phyloP scores from a whole-genome alignment of 2,888 invertebrate genomes.

The Lycaena phlaeas region DNA sequence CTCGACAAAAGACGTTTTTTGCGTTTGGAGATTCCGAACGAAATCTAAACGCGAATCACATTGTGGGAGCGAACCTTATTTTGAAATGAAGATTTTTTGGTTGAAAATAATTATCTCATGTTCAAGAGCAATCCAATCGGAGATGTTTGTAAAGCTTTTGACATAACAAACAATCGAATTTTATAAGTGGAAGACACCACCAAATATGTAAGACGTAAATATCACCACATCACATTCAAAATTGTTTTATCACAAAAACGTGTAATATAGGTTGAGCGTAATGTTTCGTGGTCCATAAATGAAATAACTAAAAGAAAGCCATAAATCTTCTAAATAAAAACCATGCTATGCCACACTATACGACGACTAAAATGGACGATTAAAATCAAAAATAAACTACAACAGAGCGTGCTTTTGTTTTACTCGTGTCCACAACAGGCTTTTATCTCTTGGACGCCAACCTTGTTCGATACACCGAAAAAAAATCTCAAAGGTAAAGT shows the following conservation, averaged over 20 bases:
- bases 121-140: background rate
- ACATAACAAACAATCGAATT: background rate
- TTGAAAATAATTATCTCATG: conserved; percentile 17
- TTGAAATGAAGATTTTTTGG: conserved; percentile 23
- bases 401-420: conserved; percentile 57
- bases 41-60: conserved; percentile 56
- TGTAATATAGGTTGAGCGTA: background rate
- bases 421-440: conserved; percentile 61
- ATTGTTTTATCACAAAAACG: background rate
- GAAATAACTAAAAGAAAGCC: conserved; percentile 16
- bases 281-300: background rate
- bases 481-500: conserved; percentile 36
- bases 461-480: conserved; percentile 31
- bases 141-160: background rate
- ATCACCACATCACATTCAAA: background rate
- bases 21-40: conserved; percentile 37
- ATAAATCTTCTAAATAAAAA: conserved; percentile 45
- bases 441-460: conserved; percentile 50
- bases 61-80: conserved; percentile 44
- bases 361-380: conserved; percentile 49
- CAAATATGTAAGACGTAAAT: background rate
- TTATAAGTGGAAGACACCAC: background rate
- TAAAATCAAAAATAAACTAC: conserved; percentile 61
- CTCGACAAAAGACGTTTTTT: conserved; percentile 54
- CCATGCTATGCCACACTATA: conserved; percentile 33